These are phyloP conservation scores for Numenius arquata DNA, from an alignment of 2,113 vertebrate genomes.

Conservation along the genomic window DNA sequence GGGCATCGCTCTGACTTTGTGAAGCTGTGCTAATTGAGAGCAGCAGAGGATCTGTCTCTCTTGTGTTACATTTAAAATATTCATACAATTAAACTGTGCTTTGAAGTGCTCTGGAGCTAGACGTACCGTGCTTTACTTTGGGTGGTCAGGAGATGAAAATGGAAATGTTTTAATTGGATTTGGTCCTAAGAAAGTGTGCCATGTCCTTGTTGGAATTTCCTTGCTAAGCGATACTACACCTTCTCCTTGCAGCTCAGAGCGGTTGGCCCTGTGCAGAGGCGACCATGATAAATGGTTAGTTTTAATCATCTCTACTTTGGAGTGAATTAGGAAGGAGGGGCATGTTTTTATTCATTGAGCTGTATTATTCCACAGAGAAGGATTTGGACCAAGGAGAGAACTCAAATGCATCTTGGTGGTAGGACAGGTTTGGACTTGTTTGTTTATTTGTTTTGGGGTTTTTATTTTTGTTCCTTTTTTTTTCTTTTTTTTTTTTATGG, in stretches of 20 bases:
- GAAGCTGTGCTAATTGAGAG: slow-evolving; percentile 25
- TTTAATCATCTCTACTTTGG: slow-evolving; percentile 50
- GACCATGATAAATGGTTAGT: slow-evolving; percentile 38
- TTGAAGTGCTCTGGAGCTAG: slow-evolving; percentile 36
- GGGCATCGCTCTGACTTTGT: neutral
- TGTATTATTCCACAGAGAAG: neutral
- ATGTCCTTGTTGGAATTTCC: slow-evolving; percentile 59
- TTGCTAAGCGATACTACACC: slow-evolving; percentile 1
- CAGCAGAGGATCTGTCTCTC: slow-evolving; percentile 1
- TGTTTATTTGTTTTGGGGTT: neutral
- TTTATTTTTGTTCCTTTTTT: neutral
- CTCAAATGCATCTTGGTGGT: neutral
- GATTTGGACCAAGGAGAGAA: neutral
- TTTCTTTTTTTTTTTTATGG: neutral
- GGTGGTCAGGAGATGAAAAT: slow-evolving; percentile 52
- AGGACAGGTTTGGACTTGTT: neutral
- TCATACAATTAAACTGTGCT: slow-evolving; percentile 52
- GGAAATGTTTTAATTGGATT: slow-evolving; percentile 66
- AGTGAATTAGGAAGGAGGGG: slow-evolving; percentile 43
- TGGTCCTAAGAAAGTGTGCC: slow-evolving; percentile 51
- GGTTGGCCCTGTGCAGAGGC: neutral
- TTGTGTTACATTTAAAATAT: slow-evolving; percentile 18
- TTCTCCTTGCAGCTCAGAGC: neutral
- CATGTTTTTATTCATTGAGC: slow-evolving; percentile 12
- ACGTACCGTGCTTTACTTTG: slow-evolving; percentile 3